phyloP scores from a whole-genome alignment of 64 coral and sea anemone species.

The Actinia equina region DNA sequence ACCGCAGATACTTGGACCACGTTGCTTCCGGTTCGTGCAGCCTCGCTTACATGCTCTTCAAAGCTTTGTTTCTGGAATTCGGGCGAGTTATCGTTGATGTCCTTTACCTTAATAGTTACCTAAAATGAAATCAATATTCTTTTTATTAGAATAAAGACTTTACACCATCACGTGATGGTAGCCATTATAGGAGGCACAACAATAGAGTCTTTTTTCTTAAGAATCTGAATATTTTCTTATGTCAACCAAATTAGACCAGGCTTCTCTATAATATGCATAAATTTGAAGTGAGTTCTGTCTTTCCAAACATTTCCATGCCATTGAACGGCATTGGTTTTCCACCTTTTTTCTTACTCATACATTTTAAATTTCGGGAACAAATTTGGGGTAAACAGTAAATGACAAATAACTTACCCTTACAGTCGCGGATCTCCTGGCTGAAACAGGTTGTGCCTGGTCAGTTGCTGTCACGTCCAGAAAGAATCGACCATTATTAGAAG shows the following conservation, averaged over 20 bases:
- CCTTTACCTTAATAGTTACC: constrained; percentile 70
- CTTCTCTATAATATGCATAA: too few relatives aligned
- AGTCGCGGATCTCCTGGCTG: constrained; percentile 29
- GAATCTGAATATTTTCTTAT: too few relatives aligned
- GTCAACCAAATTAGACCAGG: too few relatives aligned
- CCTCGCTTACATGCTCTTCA: constrained; percentile 59
- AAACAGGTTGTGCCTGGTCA: constrained; percentile 50
- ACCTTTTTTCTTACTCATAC: too few relatives aligned
- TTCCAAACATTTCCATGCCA: too few relatives aligned
- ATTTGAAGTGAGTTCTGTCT: too few relatives aligned
- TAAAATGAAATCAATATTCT: neutral
- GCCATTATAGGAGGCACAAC: too few relatives aligned
- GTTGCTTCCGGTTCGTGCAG: constrained; percentile 65
- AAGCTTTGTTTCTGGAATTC: constrained; percentile 31
- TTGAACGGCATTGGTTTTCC: too few relatives aligned
- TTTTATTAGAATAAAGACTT: neutral
- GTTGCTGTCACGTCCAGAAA: constrained; percentile 56
- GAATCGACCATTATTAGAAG: constrained; percentile 51
- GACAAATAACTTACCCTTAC: constrained; percentile 29
- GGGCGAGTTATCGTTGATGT: constrained; percentile 76
- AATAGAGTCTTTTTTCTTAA: too few relatives aligned
- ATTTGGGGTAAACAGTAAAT: too few relatives aligned
- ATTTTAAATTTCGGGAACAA: too few relatives aligned
- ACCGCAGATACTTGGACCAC: constrained; percentile 64
- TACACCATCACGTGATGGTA: too few relatives aligned